Conservation (phyloP, 2,888 invertebrate genomes). For the Gnatocerus cornutus region DNA sequence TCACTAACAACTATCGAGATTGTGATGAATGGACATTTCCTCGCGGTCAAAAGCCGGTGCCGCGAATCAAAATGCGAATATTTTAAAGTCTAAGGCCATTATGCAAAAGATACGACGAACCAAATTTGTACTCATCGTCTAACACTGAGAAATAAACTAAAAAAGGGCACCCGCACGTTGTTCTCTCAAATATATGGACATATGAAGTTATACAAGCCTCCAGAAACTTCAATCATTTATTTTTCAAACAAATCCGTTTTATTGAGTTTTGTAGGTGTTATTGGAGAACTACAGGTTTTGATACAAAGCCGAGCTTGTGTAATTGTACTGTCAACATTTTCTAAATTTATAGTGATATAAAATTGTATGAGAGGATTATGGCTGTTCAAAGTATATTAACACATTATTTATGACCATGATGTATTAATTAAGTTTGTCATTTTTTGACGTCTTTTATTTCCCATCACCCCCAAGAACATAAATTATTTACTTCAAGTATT, state of each 20-base stretch:
- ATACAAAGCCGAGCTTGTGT: constrained; percentile 47
- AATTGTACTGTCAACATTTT: constrained; percentile 57
- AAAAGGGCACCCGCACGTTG: too few species aligned
- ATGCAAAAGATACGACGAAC: too few species aligned
- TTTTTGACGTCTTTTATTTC: constrained; percentile 33
- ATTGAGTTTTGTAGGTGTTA: constrained; percentile 46
- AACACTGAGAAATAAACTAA: too few species aligned
- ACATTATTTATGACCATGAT: constrained; percentile 50
- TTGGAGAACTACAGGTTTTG: constrained; percentile 43
- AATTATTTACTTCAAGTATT: constrained; percentile 24
- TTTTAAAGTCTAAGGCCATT: too few species aligned
- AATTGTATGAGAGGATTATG: constrained; percentile 54
- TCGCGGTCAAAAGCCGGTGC: constrained; percentile 27
- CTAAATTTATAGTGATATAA: constrained; percentile 58
- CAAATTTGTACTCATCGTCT: too few species aligned
- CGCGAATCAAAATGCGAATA: neutral
- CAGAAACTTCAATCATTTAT: constrained; percentile 44
- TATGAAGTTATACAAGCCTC: neutral
- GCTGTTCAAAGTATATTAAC: constrained; percentile 49
- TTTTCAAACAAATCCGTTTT: constrained; percentile 43
- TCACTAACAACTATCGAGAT: constrained; percentile 47
- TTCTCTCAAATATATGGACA: neutral
- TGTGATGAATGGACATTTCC: constrained; percentile 49
- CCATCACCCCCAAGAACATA: constrained; percentile 10
- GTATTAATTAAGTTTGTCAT: constrained; percentile 55